Percentiles rank a stretch among this genome's conserved stretches.
Evolutionary conservation across 2,797 vertebrate genomes (phyloP).

Genomic region (Crotalus adamanteus): DNA sequence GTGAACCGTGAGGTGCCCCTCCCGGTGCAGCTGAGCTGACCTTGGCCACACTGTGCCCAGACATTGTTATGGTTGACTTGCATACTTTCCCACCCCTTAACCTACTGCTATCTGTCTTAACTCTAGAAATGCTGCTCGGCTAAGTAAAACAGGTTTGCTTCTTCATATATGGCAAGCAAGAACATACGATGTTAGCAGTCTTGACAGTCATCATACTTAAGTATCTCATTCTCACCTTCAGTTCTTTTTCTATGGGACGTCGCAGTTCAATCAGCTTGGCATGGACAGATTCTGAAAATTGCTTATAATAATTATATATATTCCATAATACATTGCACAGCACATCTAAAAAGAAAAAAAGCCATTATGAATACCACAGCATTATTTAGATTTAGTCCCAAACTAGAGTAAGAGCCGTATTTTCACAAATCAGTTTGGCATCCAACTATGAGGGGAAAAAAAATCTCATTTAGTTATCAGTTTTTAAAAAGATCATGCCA

Average conservation of each 20-base stretch:
- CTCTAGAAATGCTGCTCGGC: no score
- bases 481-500: background rate
- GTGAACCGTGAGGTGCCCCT: no score
- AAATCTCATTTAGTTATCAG: background rate
- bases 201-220: background rate
- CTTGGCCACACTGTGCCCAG: no score
- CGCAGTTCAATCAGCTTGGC: constrained; percentile 82
- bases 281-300: constrained; percentile 85
- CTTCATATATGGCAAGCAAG: no score
- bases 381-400: background rate
- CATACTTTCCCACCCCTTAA: no score
- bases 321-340: constrained; percentile 92
- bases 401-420: background rate
- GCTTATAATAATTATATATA: constrained; percentile 90
- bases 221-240: constrained; percentile 78
- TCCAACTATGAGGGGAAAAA: background rate
- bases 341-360: constrained; percentile 70
- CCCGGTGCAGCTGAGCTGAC: no score
- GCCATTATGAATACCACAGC: background rate
- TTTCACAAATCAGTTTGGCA: background rate
- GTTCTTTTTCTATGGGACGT: constrained; percentile 91
- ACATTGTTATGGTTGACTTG: no score
- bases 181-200: no score
- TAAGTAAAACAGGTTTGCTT: no score
- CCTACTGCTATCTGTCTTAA: no score